These are phyloP conservation scores for Meloidogyne floridensis DNA, from an alignment of 1,140 invertebrate species.

Conservation along the genomic window DNA sequence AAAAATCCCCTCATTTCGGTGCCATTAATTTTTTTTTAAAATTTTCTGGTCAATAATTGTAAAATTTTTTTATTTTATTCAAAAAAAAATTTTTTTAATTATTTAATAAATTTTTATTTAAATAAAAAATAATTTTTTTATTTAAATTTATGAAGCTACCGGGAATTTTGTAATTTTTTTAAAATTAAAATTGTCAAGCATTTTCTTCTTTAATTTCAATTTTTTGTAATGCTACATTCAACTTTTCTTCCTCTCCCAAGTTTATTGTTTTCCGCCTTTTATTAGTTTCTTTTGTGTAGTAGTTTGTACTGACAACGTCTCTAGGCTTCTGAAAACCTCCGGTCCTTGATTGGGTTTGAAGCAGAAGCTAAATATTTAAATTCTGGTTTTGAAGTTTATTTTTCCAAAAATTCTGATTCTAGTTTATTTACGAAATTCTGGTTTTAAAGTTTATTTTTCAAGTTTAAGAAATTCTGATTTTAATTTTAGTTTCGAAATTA, in stretches of 20 bases:
- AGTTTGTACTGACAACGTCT: constrained; percentile 44
- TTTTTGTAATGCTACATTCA: not conserved
- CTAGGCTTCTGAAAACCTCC: constrained; percentile 46
- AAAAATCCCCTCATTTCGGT: too few species aligned
- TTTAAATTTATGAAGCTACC: not conserved
- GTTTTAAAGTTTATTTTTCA: too few species aligned
- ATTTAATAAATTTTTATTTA: too few species aligned
- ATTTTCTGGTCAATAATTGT: too few species aligned
- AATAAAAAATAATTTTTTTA: not conserved
- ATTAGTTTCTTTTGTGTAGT: constrained; percentile 36
- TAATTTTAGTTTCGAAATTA: too few species aligned
- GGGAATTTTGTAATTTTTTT: not conserved
- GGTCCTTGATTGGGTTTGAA: constrained; percentile 46
- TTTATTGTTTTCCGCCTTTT: constrained; percentile 5
- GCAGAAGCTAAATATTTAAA: constrained; percentile 28
- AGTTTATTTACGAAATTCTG: too few species aligned
- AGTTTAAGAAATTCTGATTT: too few species aligned
- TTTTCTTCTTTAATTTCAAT: not conserved
- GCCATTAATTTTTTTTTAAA: too few species aligned
- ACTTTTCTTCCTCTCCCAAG: constrained; percentile 8
- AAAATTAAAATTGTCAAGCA: not conserved
- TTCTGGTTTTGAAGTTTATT: too few species aligned
- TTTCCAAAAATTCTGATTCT: constrained; percentile 10
- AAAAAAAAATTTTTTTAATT: too few species aligned
- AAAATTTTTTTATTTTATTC: too few species aligned